These are phyloP conservation scores for Rhinatrema bivittatum DNA, from an alignment of 2,797 vertebrate genomes.

Conservation along the genomic window DNA sequence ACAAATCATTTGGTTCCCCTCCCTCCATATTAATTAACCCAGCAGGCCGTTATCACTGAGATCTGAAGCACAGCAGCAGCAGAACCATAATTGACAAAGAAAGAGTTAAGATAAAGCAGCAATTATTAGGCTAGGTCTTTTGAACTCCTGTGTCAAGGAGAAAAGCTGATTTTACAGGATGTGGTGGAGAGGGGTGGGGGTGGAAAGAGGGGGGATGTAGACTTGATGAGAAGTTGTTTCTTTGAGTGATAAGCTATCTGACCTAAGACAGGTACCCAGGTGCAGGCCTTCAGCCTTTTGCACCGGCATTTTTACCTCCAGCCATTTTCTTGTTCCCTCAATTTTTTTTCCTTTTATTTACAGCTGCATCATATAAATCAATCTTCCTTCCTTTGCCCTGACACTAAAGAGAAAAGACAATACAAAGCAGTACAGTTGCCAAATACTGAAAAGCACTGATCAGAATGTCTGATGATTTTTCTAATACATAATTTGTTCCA, in stretches of 20 bases:
- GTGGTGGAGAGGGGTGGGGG: too few relatives aligned
- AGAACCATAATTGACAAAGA: conserved; percentile 40
- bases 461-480: too few relatives aligned
- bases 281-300: conserved; percentile 53
- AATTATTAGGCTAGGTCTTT: conserved; percentile 50
- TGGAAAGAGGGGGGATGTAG: conserved; percentile 10
- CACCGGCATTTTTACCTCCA: conserved; percentile 44
- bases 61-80: conserved; percentile 38
- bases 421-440: conserved; percentile 23
- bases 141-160: conserved; percentile 37
- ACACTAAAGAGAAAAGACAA: conserved; percentile 32
- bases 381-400: conserved; percentile 34
- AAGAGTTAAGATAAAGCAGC: conserved; percentile 40
- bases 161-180: conserved; percentile 49
- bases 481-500: too few relatives aligned
- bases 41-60: too few relatives aligned
- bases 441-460: conserved; percentile 28
- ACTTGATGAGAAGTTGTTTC: conserved; percentile 13
- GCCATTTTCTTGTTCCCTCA: conserved; percentile 37
- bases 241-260: too few relatives aligned
- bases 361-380: conserved; percentile 48
- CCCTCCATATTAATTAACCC: too few relatives aligned
- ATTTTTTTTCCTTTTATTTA: conserved; percentile 59
- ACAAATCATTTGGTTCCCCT: too few relatives aligned
- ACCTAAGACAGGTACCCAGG: conserved; percentile 65